Evolutionary conservation across 2,113 vertebrate species (phyloP), one percentile per base, ranked within the genome.

Genomic region (Sus scrofa): DNA sequence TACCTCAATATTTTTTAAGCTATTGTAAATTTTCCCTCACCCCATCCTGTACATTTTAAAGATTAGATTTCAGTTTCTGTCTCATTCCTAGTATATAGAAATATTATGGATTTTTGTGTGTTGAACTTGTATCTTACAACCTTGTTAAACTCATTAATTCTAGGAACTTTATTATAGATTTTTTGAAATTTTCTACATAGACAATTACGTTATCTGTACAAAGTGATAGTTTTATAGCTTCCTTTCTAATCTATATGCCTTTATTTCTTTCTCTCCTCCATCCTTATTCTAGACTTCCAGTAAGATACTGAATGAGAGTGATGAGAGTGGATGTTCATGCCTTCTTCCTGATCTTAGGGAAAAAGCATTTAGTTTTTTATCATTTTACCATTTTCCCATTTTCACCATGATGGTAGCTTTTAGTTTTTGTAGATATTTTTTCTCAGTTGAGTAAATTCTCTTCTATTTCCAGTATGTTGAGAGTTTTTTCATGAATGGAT

Each of bases 141-240:
- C 67, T 62, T 82, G 32, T 94, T 89, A 75, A 65, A 70, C 26
- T 89, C 52, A 71, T 78, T 67, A 81, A n/a, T 73, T 94, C 83
- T 91, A 75, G 86, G 68, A 88, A 5, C 30, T 63, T 93, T 95
- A 44, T 81, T 85, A 44, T 34, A 77, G 24, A 44, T 71, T 92
- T 79, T n/a, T 67, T 65, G 20, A 68, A 22, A 44, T 77, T 92
- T 94, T 74, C 73, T 75, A 20, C 63, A 20, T 60, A 44, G 54
- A 52, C 15, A 88, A 18, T 86, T 56, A 32, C 16, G 34, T 58
- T 26, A 0, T 82, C 54, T 89, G 11, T 81, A 24, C 86, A 86
- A 86, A 95, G 10, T 73, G 37, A 68, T 19, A 71, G 50, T 22
- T 92, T 81, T 63, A 70, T 94, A 89, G 95, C 50, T 92, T 92